phyloP scores from a whole-genome alignment of 1,140 invertebrate species.

The Rhopalosiphum padi region DNA sequence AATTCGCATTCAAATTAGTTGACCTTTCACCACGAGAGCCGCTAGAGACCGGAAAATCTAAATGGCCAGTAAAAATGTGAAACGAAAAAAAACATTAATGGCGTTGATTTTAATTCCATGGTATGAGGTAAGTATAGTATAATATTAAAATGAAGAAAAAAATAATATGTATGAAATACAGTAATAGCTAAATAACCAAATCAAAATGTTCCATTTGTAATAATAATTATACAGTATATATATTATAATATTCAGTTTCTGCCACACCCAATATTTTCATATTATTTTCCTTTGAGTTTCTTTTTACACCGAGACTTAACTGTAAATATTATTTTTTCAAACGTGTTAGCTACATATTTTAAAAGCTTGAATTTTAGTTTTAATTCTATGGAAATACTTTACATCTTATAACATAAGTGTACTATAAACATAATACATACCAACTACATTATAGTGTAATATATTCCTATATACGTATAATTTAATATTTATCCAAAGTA shows the following conservation, averaged over 20 bases:
- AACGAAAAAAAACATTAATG: slow-evolving; percentile 44
- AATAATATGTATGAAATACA: not conserved
- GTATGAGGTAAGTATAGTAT: slow-evolving; percentile 31
- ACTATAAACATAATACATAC: not conserved
- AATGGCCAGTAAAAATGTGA: slow-evolving; percentile 45
- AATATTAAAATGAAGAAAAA: not conserved
- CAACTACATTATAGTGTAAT: not conserved
- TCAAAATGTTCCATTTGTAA: slow-evolving; percentile 52
- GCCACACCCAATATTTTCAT: slow-evolving; percentile 53
- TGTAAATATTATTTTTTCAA: not conserved
- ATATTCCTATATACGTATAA: not conserved
- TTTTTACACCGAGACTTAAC: not conserved
- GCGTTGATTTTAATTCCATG: slow-evolving; percentile 42
- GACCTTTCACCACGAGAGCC: slow-evolving; percentile 40
- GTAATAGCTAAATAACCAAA: slow-evolving; percentile 47
- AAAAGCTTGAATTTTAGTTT: not conserved
- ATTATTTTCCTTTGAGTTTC: slow-evolving; percentile 45
- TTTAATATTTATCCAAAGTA: not conserved
- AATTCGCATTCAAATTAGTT: slow-evolving; percentile 48
- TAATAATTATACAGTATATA: slow-evolving; percentile 40
- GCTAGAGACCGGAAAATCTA: slow-evolving; percentile 48
- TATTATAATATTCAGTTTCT: slow-evolving; percentile 39
- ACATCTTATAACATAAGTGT: not conserved
- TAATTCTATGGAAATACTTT: not conserved
- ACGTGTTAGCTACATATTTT: not conserved